phyloP scores from a whole-genome alignment of 1,140 invertebrate species.

The Drosophila miranda region DNA sequence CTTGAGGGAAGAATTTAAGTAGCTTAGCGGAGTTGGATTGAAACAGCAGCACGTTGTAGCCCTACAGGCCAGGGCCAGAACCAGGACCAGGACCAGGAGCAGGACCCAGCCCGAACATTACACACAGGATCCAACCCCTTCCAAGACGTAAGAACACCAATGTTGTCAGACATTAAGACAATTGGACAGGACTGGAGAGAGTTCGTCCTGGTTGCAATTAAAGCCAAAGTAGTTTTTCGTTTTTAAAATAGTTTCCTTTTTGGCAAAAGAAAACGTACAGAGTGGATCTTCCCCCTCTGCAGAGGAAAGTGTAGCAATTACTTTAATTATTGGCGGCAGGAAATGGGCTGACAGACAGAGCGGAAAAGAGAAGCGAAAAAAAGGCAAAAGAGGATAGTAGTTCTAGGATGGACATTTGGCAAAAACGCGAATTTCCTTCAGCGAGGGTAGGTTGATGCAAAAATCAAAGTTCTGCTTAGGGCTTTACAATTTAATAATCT shows the following conservation, averaged over 20 bases:
- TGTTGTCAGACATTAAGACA: slow-evolving; percentile 56
- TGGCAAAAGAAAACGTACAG: slow-evolving; percentile 54
- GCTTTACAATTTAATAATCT: too few species aligned
- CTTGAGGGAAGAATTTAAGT: slow-evolving; percentile 57
- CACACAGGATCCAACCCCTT: slow-evolving; percentile 21
- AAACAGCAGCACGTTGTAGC: slow-evolving; percentile 69
- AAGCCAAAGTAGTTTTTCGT: slow-evolving; percentile 79
- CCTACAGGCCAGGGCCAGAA: slow-evolving; percentile 8
- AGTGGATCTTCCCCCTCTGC: slow-evolving; percentile 24
- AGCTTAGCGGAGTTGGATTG: slow-evolving; percentile 68
- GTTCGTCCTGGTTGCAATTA: slow-evolving; percentile 69
- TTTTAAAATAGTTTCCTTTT: slow-evolving; percentile 80
- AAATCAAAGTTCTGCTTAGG: too few species aligned
- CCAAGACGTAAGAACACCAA: slow-evolving; percentile 53
- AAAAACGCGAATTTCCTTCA: not conserved
- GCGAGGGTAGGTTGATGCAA: slow-evolving; percentile 12
- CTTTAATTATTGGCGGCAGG: slow-evolving; percentile 80
- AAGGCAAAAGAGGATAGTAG: slow-evolving; percentile 16
- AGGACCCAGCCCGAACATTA: slow-evolving; percentile 8
- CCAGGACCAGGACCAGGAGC: not conserved
- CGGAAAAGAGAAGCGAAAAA: slow-evolving; percentile 36
- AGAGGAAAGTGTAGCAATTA: slow-evolving; percentile 76
- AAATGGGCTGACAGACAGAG: slow-evolving; percentile 74
- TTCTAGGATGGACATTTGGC: slow-evolving; percentile 29
- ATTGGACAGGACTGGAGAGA: slow-evolving; percentile 41